Evolutionary conservation across 2,113 vertebrate genomes (phyloP).

Genomic region (Oreochromis spilurus): DNA sequence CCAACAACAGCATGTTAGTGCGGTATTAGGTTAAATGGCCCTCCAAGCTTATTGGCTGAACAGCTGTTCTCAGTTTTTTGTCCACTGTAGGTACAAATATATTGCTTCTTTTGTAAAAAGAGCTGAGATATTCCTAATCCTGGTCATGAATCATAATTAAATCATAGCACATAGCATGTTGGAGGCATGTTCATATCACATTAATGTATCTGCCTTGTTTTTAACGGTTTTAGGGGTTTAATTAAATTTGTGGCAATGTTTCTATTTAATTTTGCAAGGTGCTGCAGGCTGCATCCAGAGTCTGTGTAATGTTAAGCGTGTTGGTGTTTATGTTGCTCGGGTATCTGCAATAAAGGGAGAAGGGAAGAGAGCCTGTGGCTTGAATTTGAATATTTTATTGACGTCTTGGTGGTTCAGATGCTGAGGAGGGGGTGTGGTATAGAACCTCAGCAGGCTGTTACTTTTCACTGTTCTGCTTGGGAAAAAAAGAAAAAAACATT

Average conservation of each 20-base stretch:
- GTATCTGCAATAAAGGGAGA: background rate
- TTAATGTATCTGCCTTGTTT: background rate
- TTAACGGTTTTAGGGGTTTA: conserved; percentile 13
- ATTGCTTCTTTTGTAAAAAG: background rate
- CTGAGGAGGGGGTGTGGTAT: background rate
- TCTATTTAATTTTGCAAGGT: conserved; percentile 23
- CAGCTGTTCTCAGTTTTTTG: conserved; percentile 3
- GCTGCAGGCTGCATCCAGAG: background rate
- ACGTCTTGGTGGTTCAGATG: background rate
- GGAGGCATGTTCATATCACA: background rate
- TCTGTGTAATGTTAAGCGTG: background rate
- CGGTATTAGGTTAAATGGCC: conserved; percentile 28
- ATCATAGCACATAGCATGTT: background rate
- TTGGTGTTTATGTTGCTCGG: background rate
- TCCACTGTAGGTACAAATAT: background rate
- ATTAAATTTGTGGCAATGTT: conserved; percentile 16
- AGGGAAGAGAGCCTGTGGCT: background rate
- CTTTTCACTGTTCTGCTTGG: background rate
- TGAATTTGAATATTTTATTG: background rate
- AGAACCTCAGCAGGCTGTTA: background rate
- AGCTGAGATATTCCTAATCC: background rate
- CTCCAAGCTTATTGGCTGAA: conserved; percentile 32
- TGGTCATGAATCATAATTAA: background rate
- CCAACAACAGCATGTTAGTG: conserved; percentile 19
- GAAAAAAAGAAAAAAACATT: fast-evolving